Evolutionary conservation across 64 coral and sea anemone genomes (phyloP), one percentile per base, ranked within the genome.

Genomic region (Pocillopora verrucosa): DNA sequence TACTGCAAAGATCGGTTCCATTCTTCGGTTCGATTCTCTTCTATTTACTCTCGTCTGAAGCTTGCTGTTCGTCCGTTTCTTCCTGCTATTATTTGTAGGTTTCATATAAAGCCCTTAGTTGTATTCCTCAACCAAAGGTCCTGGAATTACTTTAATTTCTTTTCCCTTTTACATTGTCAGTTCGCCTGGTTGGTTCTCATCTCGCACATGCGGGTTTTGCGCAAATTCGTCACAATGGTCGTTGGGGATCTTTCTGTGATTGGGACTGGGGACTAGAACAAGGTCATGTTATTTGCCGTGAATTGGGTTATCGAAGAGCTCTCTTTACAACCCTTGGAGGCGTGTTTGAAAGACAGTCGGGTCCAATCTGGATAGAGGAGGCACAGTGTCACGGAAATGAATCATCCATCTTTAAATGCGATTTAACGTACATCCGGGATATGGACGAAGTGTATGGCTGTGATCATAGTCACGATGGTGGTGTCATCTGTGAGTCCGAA

Each of bases 171-270:
- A 9, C 22, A 65, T 69, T 56, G 10, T 56, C 10, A 85, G 82
- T 85, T 51, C 82, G 82, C 11, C 38, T 85, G 65, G 82, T 85
- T 4, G 82, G 82, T 56, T 85, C 65, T 57, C 65, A 20, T 25
- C 82, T 85, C 41, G 34, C 82, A 17, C 63, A 85, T 72, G 82
- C 82, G 61, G 86, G 86, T 61, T 65, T 75, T 25, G 86, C 61
- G 9, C 72, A 88, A 61, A 65, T 88, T 58, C 72, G 72, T 34
- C 72, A 62, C 16, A 1, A 78, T 22, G 86, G 86, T 11, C 57
- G 75, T 34, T 88, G 86, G 86, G 86, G 86, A 5, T 76, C 86
- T 17, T 75, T 88, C 75, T 88, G 86, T 56, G 86, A 88, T 26
- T 75, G 75, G 72, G 9, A 1, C 25, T 88, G 86, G 86, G 75